These are phyloP conservation scores for Listronotus bonariensis DNA, from an alignment of 1,140 invertebrate species.

Conservation along the genomic window DNA sequence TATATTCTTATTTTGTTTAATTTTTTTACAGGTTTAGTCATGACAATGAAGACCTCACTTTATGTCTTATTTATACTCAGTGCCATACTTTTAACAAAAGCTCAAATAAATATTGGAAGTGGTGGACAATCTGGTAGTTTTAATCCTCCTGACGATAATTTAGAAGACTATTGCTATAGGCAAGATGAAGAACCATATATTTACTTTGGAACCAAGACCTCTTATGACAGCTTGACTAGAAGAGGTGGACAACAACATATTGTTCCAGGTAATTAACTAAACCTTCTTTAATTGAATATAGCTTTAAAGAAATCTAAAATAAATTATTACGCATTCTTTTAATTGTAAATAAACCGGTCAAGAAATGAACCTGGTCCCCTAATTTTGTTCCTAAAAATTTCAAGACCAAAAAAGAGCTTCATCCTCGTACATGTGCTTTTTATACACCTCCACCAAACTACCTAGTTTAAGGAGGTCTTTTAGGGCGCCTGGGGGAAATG, in stretches of 20 bases:
- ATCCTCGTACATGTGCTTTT: no score
- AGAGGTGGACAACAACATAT: slow-evolving; percentile 59
- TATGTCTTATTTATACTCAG: not conserved
- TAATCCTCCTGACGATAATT: slow-evolving; percentile 35
- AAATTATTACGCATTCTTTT: no score
- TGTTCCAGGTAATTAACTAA: slow-evolving; percentile 61
- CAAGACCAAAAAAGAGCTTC: no score
- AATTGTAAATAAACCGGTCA: no score
- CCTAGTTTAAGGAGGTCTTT: no score
- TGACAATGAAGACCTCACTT: not conserved
- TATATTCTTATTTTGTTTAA: no score
- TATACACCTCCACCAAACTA: no score
- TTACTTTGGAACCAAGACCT: slow-evolving; percentile 67
- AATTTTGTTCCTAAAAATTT: no score
- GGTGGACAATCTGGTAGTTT: slow-evolving; percentile 30
- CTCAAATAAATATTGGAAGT: slow-evolving; percentile 28
- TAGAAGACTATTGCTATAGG: slow-evolving; percentile 65
- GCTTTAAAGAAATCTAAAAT: no score
- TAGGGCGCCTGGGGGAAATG: no score
- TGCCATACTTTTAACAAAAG: not conserved
- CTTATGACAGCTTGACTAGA: slow-evolving; percentile 65
- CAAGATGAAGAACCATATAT: slow-evolving; percentile 63
- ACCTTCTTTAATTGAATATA: no score
- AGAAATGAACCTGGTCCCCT: no score
- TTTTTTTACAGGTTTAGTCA: not conserved